Percentiles rank a stretch among this genome's conserved stretches.
phyloP scores from a whole-genome alignment of 2,113 vertebrate genomes.

The Lipophrys pholis region DNA sequence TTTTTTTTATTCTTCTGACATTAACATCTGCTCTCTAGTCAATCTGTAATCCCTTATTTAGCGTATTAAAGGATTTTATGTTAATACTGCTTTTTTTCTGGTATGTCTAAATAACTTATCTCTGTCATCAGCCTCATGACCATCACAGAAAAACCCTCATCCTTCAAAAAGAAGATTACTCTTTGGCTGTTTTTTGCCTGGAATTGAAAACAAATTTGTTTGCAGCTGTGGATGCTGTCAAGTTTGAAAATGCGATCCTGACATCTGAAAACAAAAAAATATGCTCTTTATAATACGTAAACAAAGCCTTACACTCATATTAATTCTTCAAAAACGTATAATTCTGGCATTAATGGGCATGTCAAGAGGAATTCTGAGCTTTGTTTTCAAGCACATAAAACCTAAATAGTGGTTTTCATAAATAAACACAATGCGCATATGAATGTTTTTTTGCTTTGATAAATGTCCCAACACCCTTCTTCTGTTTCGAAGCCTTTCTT shows the following conservation, averaged over 20 bases:
- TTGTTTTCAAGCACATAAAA: neutral
- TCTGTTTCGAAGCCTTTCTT: constrained; percentile 1
- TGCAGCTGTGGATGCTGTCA: constrained; percentile 4
- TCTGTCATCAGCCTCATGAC: constrained; percentile 23
- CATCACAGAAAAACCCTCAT: constrained; percentile 41
- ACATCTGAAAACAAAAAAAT: constrained; percentile 37
- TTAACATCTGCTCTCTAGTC: constrained; percentile 1
- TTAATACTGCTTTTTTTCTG: constrained; percentile 16
- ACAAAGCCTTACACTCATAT: neutral
- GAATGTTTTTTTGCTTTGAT: neutral
- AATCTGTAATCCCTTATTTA: neutral
- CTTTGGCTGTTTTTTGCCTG: constrained; percentile 12
- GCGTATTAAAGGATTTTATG: constrained; percentile 15
- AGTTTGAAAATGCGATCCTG: constrained; percentile 36
- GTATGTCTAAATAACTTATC: constrained; percentile 33
- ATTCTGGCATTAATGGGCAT: neutral
- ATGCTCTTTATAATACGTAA: neutral
- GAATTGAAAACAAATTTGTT: constrained; percentile 44
- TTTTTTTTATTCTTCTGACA: neutral
- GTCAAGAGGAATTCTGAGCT: neutral
- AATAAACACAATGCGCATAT: constrained; percentile 3
- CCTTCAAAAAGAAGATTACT: constrained; percentile 38
- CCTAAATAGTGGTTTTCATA: neutral
- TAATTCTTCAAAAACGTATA: neutral
- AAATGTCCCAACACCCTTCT: neutral